These are phyloP conservation scores for Podilymbus podiceps DNA, from an alignment of 2,113 vertebrate genomes.

Conservation along the genomic window DNA sequence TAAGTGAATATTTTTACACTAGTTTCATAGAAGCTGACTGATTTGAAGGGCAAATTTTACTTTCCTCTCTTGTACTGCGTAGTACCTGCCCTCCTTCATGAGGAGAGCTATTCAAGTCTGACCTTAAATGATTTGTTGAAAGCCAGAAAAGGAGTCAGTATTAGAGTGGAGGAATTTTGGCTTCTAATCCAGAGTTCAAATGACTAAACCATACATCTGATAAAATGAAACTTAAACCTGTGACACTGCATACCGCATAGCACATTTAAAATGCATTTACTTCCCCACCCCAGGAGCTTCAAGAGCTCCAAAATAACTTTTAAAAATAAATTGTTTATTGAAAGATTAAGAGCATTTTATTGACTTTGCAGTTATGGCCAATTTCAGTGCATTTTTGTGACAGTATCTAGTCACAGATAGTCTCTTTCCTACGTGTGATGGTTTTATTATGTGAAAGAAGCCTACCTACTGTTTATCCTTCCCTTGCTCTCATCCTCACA, in stretches of 20 bases:
- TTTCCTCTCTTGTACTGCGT: neutral
- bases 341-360: constrained; percentile 65
- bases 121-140: constrained; percentile 26
- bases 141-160: neutral
- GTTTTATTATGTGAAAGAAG: constrained; percentile 54
- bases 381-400: constrained; percentile 53
- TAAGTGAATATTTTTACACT: neutral
- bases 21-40: neutral
- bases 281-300: constrained; percentile 30
- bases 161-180: constrained; percentile 20
- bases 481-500: neutral
- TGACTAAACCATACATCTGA: constrained; percentile 43
- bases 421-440: constrained; percentile 44
- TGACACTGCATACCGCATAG: constrained; percentile 10
- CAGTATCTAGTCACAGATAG: constrained; percentile 48
- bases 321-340: constrained; percentile 63
- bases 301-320: constrained; percentile 47
- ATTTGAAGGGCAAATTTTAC: constrained; percentile 30
- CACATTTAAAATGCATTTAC: constrained; percentile 59
- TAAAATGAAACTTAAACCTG: constrained; percentile 42
- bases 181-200: constrained; percentile 36
- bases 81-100: neutral
- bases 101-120: neutral
- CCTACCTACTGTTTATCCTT: constrained; percentile 38
- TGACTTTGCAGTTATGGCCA: constrained; percentile 60